Percentiles rank a stretch among this genome's conserved stretches.
Evolutionary conservation across 2,888 invertebrate genomes (phyloP).

Genomic region (Coenonympha arcania): DNA sequence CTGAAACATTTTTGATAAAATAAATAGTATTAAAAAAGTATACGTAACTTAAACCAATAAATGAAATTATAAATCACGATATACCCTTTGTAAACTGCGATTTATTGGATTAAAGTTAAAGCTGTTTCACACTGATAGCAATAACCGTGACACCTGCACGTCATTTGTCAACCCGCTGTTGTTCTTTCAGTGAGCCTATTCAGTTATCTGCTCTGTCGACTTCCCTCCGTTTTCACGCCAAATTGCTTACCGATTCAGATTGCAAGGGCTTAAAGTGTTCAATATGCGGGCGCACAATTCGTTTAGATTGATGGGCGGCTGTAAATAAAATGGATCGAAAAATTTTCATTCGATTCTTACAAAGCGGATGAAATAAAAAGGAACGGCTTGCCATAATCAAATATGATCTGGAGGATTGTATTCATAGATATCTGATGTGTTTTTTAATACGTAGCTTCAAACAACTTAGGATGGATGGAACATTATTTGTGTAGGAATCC

Average conservation of each 20-base stretch:
- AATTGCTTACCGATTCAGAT: slow-evolving; percentile 45
- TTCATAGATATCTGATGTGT: too few species aligned
- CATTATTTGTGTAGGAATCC: neutral
- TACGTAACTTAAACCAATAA: neutral
- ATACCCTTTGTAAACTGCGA: neutral
- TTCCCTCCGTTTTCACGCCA: slow-evolving; percentile 45
- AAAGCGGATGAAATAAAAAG: slow-evolving; percentile 12
- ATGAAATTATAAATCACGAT: neutral
- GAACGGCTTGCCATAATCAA: slow-evolving; percentile 4
- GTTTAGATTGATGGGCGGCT: slow-evolving; percentile 35
- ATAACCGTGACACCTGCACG: slow-evolving; percentile 61
- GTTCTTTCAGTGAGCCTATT: slow-evolving; percentile 47
- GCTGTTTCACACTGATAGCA: slow-evolving; percentile 18
- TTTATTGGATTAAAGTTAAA: slow-evolving; percentile 5
- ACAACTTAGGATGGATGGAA: too few species aligned
- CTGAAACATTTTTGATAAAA: neutral
- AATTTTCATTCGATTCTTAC: slow-evolving; percentile 20
- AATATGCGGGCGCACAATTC: slow-evolving; percentile 29
- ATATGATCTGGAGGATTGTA: too few species aligned
- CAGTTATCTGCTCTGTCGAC: slow-evolving; percentile 39
- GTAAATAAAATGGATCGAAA: slow-evolving; percentile 24
- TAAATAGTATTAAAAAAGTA: too few species aligned
- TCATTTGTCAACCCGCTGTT: slow-evolving; percentile 59
- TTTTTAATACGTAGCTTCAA: too few species aligned
- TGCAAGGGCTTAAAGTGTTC: slow-evolving; percentile 31